These are phyloP conservation scores for Enteromius unitaeniatus DNA, from an alignment of 2,797 vertebrate species.

Conservation along the genomic window DNA sequence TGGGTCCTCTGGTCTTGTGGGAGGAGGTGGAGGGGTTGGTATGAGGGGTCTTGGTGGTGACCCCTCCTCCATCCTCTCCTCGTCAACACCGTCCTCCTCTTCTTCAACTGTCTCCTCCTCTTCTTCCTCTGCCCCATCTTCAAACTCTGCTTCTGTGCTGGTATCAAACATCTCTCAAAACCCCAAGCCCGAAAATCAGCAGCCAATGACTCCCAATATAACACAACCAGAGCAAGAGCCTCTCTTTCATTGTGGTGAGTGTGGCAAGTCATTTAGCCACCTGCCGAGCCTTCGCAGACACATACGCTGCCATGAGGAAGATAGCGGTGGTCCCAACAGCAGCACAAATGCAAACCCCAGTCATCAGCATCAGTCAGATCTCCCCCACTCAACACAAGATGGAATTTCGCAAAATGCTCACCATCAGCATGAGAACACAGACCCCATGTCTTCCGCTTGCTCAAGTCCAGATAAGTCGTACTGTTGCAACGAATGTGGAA, in stretches of 20 bases:
- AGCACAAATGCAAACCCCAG: slow-evolving; percentile 71
- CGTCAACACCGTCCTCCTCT: slow-evolving; percentile 74
- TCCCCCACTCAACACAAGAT: slow-evolving; percentile 68
- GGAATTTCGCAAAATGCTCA: slow-evolving; percentile 61
- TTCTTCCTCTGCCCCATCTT: slow-evolving; percentile 76
- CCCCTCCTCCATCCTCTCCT: slow-evolving; percentile 76
- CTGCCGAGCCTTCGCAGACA: slow-evolving; percentile 93
- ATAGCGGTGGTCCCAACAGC: slow-evolving; percentile 65
- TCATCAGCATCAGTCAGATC: slow-evolving; percentile 65
- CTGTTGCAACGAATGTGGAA: slow-evolving; percentile 90
- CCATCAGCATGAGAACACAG: slow-evolving; percentile 63
- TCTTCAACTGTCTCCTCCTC: slow-evolving; percentile 78
- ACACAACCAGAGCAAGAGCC: slow-evolving; percentile 79
- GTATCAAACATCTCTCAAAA: slow-evolving; percentile 78
- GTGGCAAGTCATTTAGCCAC: slow-evolving; percentile 91
- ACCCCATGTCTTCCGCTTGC: slow-evolving; percentile 69
- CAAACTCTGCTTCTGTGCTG: slow-evolving; percentile 79
- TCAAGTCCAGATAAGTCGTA: slow-evolving; percentile 84
- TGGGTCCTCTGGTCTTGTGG: slow-evolving; percentile 76
- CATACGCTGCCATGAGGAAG: slow-evolving; percentile 88
- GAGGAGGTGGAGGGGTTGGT: slow-evolving; percentile 73
- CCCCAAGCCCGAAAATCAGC: slow-evolving; percentile 76
- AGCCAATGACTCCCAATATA: slow-evolving; percentile 66
- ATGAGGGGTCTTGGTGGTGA: slow-evolving; percentile 77
- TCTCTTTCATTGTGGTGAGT: slow-evolving; percentile 89